Percentiles rank a stretch among this genome's conserved stretches.
Conservation (phyloP, 2,113 vertebrate genomes). For the Malaclemys terrapin region DNA sequence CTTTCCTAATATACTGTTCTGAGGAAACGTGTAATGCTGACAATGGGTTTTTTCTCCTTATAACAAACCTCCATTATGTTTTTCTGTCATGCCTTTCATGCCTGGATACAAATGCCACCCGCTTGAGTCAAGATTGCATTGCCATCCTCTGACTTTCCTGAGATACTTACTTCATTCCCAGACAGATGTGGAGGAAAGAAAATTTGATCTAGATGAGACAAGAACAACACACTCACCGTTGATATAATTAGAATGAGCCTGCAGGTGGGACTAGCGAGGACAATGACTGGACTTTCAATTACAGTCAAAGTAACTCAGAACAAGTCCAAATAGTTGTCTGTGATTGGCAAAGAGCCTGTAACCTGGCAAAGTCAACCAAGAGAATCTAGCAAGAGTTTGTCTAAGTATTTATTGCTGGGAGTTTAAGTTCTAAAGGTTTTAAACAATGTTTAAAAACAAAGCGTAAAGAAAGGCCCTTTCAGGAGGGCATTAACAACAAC, state of each 20-base stretch:
- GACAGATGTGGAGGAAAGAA: not conserved
- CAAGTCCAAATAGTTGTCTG: not conserved
- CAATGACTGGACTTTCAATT: fast-evolving
- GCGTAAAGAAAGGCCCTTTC: not conserved
- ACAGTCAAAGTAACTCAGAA: not conserved
- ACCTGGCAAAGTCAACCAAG: not conserved
- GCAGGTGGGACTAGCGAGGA: not conserved
- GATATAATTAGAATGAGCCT: not conserved
- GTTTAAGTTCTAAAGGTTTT: not conserved
- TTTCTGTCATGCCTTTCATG: not conserved
- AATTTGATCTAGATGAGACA: not conserved
- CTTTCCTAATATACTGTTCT: not conserved
- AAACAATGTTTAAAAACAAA: not conserved
- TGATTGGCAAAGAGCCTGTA: not conserved
- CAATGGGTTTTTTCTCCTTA: not conserved
- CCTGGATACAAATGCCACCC: not conserved
- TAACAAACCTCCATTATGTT: not conserved
- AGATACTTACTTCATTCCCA: not conserved
- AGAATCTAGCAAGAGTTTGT: not conserved
- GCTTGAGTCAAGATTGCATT: not conserved
- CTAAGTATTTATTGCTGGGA: not conserved
- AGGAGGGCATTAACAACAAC: not conserved
- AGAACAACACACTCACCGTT: not conserved
- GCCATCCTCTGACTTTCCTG: not conserved
- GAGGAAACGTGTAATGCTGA: not conserved